Percentiles rank a stretch among this genome's conserved stretches.
Evolutionary conservation across 1,140 invertebrate genomes (phyloP).

Genomic region (Andrena cerasifolii): DNA sequence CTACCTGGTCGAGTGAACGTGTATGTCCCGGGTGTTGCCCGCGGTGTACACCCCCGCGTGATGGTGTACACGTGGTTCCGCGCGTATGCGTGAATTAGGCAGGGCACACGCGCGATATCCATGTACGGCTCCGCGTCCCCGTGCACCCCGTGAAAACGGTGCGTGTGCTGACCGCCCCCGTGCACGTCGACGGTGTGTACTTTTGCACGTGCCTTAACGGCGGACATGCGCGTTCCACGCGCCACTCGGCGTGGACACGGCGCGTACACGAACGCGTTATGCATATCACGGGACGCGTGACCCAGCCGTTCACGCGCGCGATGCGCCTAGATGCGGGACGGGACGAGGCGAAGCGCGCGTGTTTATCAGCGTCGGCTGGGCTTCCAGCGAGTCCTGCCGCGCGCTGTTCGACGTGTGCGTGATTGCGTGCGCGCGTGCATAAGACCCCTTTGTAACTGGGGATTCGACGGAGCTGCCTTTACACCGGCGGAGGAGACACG

Average conservation of each 20-base stretch:
- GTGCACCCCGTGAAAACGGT: background rate
- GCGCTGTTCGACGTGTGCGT: conserved; percentile 26
- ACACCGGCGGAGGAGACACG: conserved; percentile 50
- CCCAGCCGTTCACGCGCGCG: background rate
- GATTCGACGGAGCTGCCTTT: conserved; percentile 38
- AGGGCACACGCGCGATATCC: conserved; percentile 2
- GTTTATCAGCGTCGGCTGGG: background rate
- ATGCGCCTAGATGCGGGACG: background rate
- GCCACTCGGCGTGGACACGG: conserved; percentile 4
- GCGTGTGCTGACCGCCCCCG: background rate
- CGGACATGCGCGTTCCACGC: conserved; percentile 21
- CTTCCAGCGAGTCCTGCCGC: background rate
- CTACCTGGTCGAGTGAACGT: background rate
- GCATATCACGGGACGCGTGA: conserved; percentile 2
- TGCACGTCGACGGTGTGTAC: conserved; percentile 4
- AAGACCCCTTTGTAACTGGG: conserved; percentile 50
- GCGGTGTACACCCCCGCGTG: background rate
- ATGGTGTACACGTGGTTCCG: background rate
- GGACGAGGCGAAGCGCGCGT: background rate
- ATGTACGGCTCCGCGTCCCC: too few species aligned
- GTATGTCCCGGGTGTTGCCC: background rate
- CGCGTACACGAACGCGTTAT: background rate
- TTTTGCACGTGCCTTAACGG: background rate
- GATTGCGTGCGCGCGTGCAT: conserved; percentile 34
- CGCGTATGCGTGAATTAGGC: conserved; percentile 12